These are phyloP conservation scores for Ormyrus rosae DNA, from an alignment of 2,888 invertebrate species.

Conservation along the genomic window DNA sequence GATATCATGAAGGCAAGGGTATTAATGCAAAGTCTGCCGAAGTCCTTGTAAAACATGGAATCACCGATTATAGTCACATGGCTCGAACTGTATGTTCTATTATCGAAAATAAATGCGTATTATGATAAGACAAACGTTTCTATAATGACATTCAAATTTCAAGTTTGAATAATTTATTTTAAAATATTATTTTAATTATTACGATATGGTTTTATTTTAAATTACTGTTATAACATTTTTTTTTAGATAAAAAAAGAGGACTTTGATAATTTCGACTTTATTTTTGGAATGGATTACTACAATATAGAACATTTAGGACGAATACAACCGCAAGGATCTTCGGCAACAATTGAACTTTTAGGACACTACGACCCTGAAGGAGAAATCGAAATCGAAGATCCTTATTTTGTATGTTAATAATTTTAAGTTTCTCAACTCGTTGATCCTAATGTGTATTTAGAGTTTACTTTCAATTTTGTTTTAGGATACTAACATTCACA, in stretches of 20 bases:
- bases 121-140: not conserved
- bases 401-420: constrained; percentile 85
- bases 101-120: constrained; percentile 1
- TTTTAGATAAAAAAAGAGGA: constrained; percentile 84
- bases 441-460: too few species aligned
- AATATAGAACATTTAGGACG: constrained; percentile 85
- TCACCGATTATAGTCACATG: constrained; percentile 82
- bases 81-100: constrained; percentile 82
- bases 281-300: constrained; percentile 95
- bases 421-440: too few species aligned
- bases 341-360: constrained; percentile 86
- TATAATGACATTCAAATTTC: not conserved
- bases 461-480: constrained; percentile 64
- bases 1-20: constrained; percentile 89
- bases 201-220: not conserved
- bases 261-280: constrained; percentile 88
- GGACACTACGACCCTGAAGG: constrained; percentile 91
- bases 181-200: not conserved
- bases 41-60: constrained; percentile 83
- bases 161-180: not conserved
- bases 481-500: constrained; percentile 81
- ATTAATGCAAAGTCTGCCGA: constrained; percentile 87
- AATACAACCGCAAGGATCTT: constrained; percentile 80
- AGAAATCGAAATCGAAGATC: constrained; percentile 90
- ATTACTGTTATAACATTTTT: constrained; percentile 7